Percentiles rank a stretch among this genome's conserved stretches.
These are phyloP conservation scores for Poeciliopsis turneri DNA, from an alignment of 2,797 vertebrate genomes.

Conservation along the genomic window DNA sequence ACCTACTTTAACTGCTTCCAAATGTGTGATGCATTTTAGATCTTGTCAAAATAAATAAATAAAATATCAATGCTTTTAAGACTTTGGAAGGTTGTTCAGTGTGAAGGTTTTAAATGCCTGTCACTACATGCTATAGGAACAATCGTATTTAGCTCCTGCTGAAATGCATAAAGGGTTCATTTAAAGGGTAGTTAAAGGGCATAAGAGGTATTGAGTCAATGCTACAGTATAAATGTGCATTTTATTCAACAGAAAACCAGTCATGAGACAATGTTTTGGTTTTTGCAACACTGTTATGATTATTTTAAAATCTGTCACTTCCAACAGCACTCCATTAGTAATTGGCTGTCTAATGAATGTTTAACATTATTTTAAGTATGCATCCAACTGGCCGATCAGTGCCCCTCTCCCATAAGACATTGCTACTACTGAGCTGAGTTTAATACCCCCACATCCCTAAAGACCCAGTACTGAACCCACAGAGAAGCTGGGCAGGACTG, in stretches of 20 bases:
- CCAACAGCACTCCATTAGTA: too few relatives aligned
- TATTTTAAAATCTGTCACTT: too few relatives aligned
- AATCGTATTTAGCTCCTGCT: neutral
- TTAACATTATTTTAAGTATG: neutral
- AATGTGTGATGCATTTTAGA: neutral
- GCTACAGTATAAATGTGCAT: neutral
- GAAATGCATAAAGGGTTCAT: neutral
- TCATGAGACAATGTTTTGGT: neutral
- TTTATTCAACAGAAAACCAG: neutral
- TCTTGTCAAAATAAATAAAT: neutral
- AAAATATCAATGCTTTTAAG: neutral
- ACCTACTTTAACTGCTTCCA: neutral
- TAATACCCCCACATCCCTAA: too few relatives aligned
- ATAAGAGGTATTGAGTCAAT: neutral
- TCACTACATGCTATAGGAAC: neutral
- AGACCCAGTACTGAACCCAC: neutral
- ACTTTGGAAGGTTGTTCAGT: neutral
- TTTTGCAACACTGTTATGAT: neutral
- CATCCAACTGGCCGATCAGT: neutral
- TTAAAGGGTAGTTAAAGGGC: too few relatives aligned
- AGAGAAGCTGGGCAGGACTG: neutral
- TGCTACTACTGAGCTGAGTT: neutral
- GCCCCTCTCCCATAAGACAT: neutral
- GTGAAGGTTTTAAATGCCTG: neutral
- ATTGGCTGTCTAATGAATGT: neutral